Conservation (phyloP, 2,888 invertebrate species). For the Lycocerus yunnanus region DNA sequence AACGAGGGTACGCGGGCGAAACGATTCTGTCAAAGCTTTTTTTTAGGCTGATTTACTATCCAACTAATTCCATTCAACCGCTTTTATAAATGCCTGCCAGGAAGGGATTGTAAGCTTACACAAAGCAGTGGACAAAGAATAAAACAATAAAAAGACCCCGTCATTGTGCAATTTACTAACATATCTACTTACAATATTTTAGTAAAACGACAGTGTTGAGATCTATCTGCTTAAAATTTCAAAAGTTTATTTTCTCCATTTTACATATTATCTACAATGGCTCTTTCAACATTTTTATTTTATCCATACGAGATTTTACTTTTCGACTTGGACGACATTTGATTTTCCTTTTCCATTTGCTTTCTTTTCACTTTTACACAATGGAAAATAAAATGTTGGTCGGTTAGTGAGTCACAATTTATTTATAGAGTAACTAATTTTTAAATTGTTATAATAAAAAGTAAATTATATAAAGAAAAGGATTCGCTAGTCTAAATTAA, state of each 20-base stretch:
- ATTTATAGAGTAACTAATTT: not conserved
- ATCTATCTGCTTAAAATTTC: not conserved
- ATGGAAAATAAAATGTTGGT: not conserved
- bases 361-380: not conserved
- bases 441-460: not conserved
- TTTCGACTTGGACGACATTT: not conserved
- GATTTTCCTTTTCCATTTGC: not conserved
- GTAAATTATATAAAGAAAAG: not conserved
- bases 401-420: not conserved
- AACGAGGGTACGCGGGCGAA: conserved; percentile 2
- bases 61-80: conserved; percentile 3
- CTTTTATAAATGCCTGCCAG: conserved; percentile 4
- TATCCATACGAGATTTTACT: not conserved
- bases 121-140: not conserved
- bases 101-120: conserved; percentile 1
- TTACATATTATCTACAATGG: not conserved
- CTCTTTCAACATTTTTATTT: not conserved
- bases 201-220: not conserved
- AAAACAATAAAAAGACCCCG: conserved; percentile 1
- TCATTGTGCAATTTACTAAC: not conserved
- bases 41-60: conserved; percentile 4
- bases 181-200: not conserved
- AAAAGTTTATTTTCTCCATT: conserved; percentile 1
- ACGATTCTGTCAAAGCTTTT: conserved; percentile 4
- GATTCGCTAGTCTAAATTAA: not conserved